phyloP scores from a whole-genome alignment of 1,140 invertebrate genomes.

The Agrilus planipennis region DNA sequence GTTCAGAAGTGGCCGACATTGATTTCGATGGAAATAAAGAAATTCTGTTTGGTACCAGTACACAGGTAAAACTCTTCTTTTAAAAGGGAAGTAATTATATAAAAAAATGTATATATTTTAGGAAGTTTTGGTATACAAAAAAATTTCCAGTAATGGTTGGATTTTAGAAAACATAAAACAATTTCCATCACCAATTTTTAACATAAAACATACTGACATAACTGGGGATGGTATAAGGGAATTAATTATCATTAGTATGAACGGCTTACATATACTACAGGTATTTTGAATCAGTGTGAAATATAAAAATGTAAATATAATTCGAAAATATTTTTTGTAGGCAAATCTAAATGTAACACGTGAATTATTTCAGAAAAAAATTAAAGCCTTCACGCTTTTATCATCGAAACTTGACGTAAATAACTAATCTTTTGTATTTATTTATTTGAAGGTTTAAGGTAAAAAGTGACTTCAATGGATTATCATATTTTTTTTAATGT shows the following conservation, averaged over 20 bases:
- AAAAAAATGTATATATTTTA: constrained; percentile 18
- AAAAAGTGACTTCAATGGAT: no score
- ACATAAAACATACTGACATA: constrained; percentile 51
- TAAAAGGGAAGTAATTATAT: not conserved
- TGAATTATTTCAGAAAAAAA: not conserved
- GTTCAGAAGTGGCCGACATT: constrained; percentile 51
- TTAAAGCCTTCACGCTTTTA: not conserved
- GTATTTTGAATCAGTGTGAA: constrained; percentile 26
- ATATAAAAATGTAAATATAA: not conserved
- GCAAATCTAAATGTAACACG: no score
- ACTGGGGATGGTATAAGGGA: constrained; percentile 58
- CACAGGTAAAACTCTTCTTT: constrained; percentile 33
- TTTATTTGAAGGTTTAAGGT: constrained; percentile 6
- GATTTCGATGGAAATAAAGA: constrained; percentile 63
- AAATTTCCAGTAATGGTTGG: constrained; percentile 34
- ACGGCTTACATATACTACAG: constrained; percentile 57
- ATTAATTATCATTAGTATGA: constrained; percentile 52
- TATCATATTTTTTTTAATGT: no score
- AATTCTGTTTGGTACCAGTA: constrained; percentile 60
- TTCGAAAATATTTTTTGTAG: constrained; percentile 2
- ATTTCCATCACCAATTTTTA: constrained; percentile 50
- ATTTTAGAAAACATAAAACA: constrained; percentile 36
- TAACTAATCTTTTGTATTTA: constrained; percentile 4
- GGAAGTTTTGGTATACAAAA: constrained; percentile 50
- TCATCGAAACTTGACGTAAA: constrained; percentile 1